phyloP scores from a whole-genome alignment of 1,140 invertebrate genomes.

The Globodera rostochiensis region DNA sequence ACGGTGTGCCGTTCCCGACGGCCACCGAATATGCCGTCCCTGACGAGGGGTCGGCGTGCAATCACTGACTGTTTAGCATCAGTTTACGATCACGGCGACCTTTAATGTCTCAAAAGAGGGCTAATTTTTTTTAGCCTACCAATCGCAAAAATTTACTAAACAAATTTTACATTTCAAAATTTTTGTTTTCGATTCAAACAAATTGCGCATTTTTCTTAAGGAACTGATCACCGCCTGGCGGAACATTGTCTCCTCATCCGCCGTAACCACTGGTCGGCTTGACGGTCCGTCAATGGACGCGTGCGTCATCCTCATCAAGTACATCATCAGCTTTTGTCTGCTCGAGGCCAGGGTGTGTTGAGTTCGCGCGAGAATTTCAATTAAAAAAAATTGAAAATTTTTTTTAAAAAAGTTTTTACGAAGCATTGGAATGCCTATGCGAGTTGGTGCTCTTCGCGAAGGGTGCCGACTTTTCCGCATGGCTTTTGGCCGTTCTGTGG shows the following conservation, averaged over 20 bases:
- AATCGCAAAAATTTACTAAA: constrained; percentile 3
- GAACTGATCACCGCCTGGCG: constrained; percentile 24
- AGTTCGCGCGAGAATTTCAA: neutral
- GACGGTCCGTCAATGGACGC: constrained; percentile 1
- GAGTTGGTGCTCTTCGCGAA: constrained; percentile 11
- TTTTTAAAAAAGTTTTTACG: constrained; percentile 31
- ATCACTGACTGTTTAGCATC: no score
- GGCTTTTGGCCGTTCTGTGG: constrained; percentile 16
- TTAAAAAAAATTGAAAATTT: neutral
- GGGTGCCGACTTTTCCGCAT: constrained; percentile 8
- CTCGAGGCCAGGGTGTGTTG: constrained; percentile 22
- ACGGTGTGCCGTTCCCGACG: no score
- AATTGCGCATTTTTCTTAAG: constrained; percentile 3
- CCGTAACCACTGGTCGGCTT: neutral
- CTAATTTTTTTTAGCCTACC: neutral
- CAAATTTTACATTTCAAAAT: neutral
- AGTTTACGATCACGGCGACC: no score
- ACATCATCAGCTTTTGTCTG: constrained; percentile 27
- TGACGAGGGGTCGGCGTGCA: no score
- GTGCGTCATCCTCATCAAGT: constrained; percentile 5
- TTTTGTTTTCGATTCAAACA: no score
- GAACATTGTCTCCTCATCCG: neutral
- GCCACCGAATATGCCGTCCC: no score
- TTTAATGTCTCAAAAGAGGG: no score
- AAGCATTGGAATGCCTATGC: constrained; percentile 24